Base-by-base conservation (phyloP, 2,888 invertebrate genomes). In the Trachelus stipa region DNA sequence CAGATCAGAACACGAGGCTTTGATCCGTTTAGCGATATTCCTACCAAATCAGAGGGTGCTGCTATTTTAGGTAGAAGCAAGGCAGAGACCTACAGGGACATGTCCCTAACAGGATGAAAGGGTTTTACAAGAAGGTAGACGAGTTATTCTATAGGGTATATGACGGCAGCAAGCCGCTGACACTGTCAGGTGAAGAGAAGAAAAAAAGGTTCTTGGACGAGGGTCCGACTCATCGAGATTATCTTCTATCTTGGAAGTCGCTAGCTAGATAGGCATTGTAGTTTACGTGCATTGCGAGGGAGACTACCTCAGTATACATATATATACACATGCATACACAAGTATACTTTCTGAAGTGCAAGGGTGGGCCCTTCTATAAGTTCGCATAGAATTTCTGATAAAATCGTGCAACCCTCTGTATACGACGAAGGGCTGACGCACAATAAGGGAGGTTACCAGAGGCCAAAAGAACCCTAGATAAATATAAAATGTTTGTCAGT, bases 1-100 rank as follows among this genome's bases (percentile, higher is more conserved):
- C 88, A 84, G 86, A 83, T 83, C 84, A 85, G 83, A 85, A 83
- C 85, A 56, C 0, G 82, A 87, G 87, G 85, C 86, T 85, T 75
- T 83, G 87, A 86, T 87, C 86, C 85, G 85, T 83, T 83, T 82
- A 80, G 82, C 81, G 87, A 88, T 86, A 86, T 85, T 84, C 82
- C 81, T 71, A 71, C 71, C 12, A 34, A 71, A 71, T 12, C 31
- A 71, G 71, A 34, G 71, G 71, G 71, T 23, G 56, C 56, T 56
- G 56, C 56, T 56, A 56, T 56, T 56, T 56, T 56, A 78, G 77
- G 56, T 68, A 74, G 75, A 73, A 76, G 68, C 69, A 73, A n/a
- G 34, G 4, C 33, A 75, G 23, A 56, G 56, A 23, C 2, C 56
- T 23, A 56, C 56, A 56, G 31, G 4, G 71, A 71, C 71, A 71